Evolutionary conservation across 2,888 invertebrate genomes (phyloP).

Genomic region (Dryococelus australis): DNA sequence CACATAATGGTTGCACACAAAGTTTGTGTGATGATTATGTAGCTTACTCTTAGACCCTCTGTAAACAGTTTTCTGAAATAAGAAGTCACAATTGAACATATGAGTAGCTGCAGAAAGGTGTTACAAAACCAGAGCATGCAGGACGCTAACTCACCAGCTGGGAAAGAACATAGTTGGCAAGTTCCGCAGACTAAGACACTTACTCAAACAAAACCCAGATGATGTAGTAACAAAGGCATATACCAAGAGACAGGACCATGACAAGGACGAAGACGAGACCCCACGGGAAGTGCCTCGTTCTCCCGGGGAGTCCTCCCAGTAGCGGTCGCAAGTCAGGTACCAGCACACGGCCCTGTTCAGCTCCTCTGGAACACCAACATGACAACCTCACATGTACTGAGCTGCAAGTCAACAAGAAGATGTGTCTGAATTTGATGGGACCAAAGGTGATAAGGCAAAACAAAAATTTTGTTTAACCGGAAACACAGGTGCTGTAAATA

Average conservation of each 20-base stretch:
- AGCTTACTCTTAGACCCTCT: too few relatives aligned
- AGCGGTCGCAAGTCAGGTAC: conserved; percentile 90
- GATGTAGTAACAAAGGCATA: conserved; percentile 90
- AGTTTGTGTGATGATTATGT: too few relatives aligned
- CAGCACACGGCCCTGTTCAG: conserved; percentile 90
- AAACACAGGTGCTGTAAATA: too few relatives aligned
- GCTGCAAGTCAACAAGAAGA: neutral
- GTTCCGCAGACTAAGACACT: conserved; percentile 55
- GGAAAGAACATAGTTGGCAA: neutral
- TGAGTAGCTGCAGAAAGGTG: too few relatives aligned
- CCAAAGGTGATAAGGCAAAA: too few relatives aligned
- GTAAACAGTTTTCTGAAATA: too few relatives aligned
- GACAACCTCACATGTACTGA: neutral
- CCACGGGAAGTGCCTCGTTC: conserved; percentile 84
- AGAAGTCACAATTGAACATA: too few relatives aligned
- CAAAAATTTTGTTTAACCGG: too few relatives aligned
- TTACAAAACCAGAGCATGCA: neutral
- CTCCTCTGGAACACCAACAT: conserved; percentile 68
- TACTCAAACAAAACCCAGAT: conserved; percentile 94
- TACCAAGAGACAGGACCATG: conserved; percentile 80
- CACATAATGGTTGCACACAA: too few relatives aligned
- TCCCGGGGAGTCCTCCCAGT: conserved; percentile 85
- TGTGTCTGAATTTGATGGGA: too few relatives aligned
- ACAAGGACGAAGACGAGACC: conserved; percentile 78
- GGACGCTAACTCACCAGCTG: neutral